Conservation (phyloP, 2,113 vertebrate species). For the Cyprinodon brontotheroides region DNA sequence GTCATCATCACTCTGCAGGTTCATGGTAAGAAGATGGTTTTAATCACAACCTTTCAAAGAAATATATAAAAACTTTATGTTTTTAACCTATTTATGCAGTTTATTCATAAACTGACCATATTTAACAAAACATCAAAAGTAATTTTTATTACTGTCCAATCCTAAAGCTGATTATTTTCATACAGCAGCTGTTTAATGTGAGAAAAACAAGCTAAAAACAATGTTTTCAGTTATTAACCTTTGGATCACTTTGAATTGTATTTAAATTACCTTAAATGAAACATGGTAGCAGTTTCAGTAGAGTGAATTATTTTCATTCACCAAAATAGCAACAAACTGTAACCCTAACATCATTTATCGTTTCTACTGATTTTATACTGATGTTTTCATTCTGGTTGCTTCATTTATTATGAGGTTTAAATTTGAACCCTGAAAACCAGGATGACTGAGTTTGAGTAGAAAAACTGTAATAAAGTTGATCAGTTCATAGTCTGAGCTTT, state of each 20-base stretch:
- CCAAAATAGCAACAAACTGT: no score
- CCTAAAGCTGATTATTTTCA: neutral
- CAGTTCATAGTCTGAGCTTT: no score
- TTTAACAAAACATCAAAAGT: neutral
- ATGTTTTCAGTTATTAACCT: neutral
- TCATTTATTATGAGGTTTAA: no score
- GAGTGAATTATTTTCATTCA: no score
- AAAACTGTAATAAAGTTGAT: no score
- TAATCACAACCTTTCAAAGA: neutral
- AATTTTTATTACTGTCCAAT: neutral
- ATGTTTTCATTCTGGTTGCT: no score
- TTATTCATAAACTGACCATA: neutral
- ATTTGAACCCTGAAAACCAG: no score
- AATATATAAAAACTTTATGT: neutral
- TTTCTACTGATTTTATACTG: no score
- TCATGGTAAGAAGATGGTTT: constrained; percentile 44
- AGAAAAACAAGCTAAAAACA: neutral
- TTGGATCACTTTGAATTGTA: no score
- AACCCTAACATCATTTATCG: no score
- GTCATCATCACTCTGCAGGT: constrained; percentile 26
- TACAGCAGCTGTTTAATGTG: neutral
- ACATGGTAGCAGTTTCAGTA: neutral
- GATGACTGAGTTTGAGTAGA: no score
- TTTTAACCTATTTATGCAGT: neutral
- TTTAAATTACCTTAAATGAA: neutral